A percentile compares a stretch with the other conserved stretches of the same genome.
Conservation (phyloP, 2,888 invertebrate genomes). For the Temnothorax rugatulus region DNA sequence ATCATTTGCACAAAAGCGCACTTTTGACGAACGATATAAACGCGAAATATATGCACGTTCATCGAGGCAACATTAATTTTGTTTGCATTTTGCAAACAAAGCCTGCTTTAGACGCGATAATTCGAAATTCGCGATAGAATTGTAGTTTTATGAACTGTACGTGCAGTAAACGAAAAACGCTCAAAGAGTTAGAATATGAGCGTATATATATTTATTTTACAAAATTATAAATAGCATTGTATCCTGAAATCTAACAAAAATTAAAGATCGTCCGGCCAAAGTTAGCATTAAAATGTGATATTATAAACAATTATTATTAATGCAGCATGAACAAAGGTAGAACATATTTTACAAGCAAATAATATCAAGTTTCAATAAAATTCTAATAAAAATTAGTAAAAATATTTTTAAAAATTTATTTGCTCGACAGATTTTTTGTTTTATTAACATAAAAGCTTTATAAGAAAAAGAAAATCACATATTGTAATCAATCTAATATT, state of each 20-base stretch:
- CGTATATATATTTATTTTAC: neutral
- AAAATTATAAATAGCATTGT: too few relatives aligned
- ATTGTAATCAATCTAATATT: neutral
- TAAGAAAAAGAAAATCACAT: neutral
- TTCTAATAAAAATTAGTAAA: neutral
- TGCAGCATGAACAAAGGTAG: neutral
- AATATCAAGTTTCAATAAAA: neutral
- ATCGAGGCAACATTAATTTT: neutral
- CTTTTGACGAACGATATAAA: neutral
- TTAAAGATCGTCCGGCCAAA: neutral
- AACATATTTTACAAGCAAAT: neutral
- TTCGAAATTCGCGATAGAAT: neutral
- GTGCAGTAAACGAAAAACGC: neutral
- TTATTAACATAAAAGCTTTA: neutral
- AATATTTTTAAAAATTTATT: neutral
- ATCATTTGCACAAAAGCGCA: constrained; percentile 2
- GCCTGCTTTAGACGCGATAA: neutral
- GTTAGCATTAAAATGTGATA: neutral
- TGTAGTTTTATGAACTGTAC: neutral
- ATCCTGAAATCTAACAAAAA: neutral
- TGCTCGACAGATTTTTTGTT: neutral
- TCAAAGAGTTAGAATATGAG: neutral
- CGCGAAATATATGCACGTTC: neutral
- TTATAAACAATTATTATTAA: neutral
- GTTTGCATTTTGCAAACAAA: neutral